Base-by-base conservation (phyloP, 2,113 vertebrate species). In the Callopanchax toddi region DNA sequence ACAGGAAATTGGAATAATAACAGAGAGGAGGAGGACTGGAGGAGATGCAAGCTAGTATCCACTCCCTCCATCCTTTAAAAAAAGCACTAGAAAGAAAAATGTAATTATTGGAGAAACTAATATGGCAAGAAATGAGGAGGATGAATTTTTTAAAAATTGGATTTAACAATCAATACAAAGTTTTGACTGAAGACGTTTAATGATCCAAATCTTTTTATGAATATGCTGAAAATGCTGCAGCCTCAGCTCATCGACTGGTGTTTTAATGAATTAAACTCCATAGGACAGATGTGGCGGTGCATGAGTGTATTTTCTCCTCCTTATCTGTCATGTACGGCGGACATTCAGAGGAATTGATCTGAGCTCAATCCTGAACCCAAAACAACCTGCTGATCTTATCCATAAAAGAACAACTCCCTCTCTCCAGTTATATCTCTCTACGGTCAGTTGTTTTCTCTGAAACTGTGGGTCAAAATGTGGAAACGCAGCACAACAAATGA, bases 1-100 rank as follows among this genome's bases (percentile, higher is more conserved):
- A 79, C 76, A 87, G 77, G 86, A 79, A 86, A 80, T 84, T 85
- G 76, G 79, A 86, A 82, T 76, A 86, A 82, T 76, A 87, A 82
- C 77, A 72, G 61, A 76, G 81, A 84, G 62, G 56, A 58, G 49
- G 56, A 78, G 36, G 58, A 75, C 74, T 68, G 68, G 83, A 80
- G 75, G 67, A 79, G 71, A 67, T 57, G 60, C 40, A 56, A 77
- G 76, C 53, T n/a, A 40, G 61, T 66, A 52, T 32, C n/a, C n/a
- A n/a, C n/a, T n/a, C 10, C 3, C 29, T 9, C 29, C 29, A 32
- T 9, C 29, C 1, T 9, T 32, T 32, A 21, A 36, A 40, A 23
- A 60, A 66, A 67, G 23, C 20, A 42, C 2, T 17, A 3, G 5
- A n/a, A n/a, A 17, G n/a, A 22, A 10, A 34, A 51, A 39, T 5